Percentiles rank a stretch among this genome's conserved stretches.
These are phyloP conservation scores for Brachystomella parvula DNA, from an alignment of 1,140 invertebrate species.

Conservation along the genomic window DNA sequence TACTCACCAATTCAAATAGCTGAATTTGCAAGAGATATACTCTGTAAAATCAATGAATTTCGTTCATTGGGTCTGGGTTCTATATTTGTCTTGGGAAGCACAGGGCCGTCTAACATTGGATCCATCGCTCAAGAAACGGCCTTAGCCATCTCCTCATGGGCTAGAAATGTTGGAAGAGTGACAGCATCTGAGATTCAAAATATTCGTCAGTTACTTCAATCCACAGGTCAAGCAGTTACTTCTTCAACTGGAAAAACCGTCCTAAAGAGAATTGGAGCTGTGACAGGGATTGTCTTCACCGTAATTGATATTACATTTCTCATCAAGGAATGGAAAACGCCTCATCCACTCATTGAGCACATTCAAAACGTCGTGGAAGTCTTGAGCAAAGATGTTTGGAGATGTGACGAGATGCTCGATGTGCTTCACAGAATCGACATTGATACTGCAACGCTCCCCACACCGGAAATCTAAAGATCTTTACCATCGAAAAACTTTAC, in stretches of 20 bases:
- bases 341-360: not conserved
- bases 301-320: slow-evolving; percentile 6
- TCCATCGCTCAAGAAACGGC: not conserved
- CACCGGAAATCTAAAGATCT: not conserved
- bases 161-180: not conserved
- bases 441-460: not conserved
- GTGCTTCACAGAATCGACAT: not conserved
- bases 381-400: not conserved
- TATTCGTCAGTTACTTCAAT: not conserved
- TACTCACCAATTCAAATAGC: not conserved
- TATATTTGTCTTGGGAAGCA: not conserved
- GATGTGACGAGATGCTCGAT: not conserved
- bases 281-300: not conserved
- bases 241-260: not conserved
- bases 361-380: not conserved
- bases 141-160: not conserved
- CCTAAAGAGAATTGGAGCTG: not conserved
- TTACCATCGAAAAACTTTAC: not conserved
- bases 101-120: not conserved
- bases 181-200: not conserved
- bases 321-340: slow-evolving; percentile 6
- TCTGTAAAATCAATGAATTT: not conserved
- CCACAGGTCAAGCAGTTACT: not conserved
- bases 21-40: not conserved
- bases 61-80: not conserved